phyloP scores from a whole-genome alignment of 2,888 invertebrate species.

The Chalcis sispes region DNA sequence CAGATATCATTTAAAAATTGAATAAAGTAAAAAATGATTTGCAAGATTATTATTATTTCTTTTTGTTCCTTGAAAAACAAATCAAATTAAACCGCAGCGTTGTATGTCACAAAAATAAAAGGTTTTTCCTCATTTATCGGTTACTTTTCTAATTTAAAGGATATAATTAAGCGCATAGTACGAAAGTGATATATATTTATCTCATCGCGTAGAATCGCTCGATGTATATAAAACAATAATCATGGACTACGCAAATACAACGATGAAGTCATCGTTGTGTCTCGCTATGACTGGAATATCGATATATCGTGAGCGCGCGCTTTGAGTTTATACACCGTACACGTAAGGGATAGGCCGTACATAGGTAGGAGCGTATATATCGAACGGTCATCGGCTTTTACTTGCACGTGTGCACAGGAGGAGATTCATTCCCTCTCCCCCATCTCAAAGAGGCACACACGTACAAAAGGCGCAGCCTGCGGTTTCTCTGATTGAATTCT shows the following conservation, averaged over 20 bases:
- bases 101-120: no score
- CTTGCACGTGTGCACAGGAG: background rate
- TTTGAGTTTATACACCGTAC: background rate
- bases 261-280: conserved; percentile 37
- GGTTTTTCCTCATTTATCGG: no score
- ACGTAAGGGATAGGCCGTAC: background rate
- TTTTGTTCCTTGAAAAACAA: no score
- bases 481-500: conserved; percentile 45
- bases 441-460: no score
- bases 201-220: no score
- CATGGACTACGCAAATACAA: conserved; percentile 2
- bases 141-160: conserved; percentile 47
- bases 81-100: conserved; percentile 3
- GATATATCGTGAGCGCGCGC: conserved; percentile 48
- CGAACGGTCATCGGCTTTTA: conserved; percentile 51
- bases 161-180: background rate
- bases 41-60: no score
- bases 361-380: background rate
- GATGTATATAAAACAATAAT: background rate
- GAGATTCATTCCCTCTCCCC: no score
- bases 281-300: conserved; percentile 51
- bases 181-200: no score
- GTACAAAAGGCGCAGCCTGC: background rate
- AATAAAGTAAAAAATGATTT: no score
- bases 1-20: no score